Conservation (phyloP, 2,113 vertebrate species). For the Axis porcinus region DNA sequence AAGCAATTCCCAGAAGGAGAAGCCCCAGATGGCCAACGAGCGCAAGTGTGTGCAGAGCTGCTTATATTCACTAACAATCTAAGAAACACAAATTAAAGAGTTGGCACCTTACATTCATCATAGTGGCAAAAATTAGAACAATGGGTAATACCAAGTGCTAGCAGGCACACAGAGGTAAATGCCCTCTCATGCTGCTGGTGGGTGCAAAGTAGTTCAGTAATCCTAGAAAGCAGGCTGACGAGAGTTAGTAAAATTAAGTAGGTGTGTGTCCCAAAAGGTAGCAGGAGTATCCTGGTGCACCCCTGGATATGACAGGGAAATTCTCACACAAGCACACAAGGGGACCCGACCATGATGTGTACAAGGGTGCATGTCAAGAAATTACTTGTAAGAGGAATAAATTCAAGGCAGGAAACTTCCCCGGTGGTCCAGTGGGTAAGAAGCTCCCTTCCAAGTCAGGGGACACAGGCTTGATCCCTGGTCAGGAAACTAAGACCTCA, state of each 20-base stretch:
- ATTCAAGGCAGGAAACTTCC: background rate
- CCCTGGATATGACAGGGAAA: background rate
- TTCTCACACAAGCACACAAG: background rate
- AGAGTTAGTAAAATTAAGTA: background rate
- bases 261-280: background rate
- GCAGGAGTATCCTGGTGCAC: background rate
- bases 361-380: background rate
- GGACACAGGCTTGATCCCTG: background rate
- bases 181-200: background rate
- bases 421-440: background rate
- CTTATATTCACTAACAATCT: background rate
- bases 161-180: rapidly evolving
- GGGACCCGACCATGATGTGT: background rate
- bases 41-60: background rate
- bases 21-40: background rate
- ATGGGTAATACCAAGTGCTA: background rate
- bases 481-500: background rate
- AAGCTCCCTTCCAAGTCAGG: background rate
- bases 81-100: background rate
- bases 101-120: background rate
- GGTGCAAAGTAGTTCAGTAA: background rate
- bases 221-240: background rate
- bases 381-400: background rate
- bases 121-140: background rate
- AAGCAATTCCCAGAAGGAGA: background rate